phyloP scores from a whole-genome alignment of 2,797 vertebrate species.

The Pteropus rufus region DNA sequence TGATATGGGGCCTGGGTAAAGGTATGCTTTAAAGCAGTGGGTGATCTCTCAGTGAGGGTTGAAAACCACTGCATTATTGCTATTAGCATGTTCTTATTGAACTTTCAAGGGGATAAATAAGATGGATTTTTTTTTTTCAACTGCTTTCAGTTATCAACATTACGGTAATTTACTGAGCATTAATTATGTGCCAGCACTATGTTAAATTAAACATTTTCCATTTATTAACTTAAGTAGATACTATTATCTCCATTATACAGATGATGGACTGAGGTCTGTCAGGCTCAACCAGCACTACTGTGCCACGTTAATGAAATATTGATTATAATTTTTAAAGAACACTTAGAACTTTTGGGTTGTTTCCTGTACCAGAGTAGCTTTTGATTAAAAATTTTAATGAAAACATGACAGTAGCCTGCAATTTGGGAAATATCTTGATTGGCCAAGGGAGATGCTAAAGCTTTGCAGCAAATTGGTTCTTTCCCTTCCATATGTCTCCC shows the following conservation, averaged over 20 bases:
- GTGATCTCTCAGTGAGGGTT: background rate
- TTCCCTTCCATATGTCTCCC: background rate
- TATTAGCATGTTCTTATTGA: background rate
- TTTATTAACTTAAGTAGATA: background rate
- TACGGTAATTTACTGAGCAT: background rate
- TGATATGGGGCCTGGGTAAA: background rate
- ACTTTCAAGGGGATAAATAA: conserved; percentile 16
- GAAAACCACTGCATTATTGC: background rate
- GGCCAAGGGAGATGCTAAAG: background rate
- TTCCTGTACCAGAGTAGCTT: conserved; percentile 21
- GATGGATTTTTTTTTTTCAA: background rate
- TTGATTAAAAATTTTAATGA: conserved; percentile 38
- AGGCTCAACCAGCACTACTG: background rate
- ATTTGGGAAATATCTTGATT: conserved; percentile 34
- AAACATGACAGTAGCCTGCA: background rate
- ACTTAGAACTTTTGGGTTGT: background rate
- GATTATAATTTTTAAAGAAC: background rate
- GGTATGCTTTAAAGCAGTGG: conserved; percentile 5
- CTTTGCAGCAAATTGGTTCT: background rate
- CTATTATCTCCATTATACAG: background rate
- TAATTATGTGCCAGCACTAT: background rate
- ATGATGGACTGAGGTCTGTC: background rate
- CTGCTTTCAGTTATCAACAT: background rate
- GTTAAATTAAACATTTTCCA: background rate
- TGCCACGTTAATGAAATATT: conserved; percentile 30